phyloP scores from a whole-genome alignment of 2,797 vertebrate species.

The Heliangelus exortis region DNA sequence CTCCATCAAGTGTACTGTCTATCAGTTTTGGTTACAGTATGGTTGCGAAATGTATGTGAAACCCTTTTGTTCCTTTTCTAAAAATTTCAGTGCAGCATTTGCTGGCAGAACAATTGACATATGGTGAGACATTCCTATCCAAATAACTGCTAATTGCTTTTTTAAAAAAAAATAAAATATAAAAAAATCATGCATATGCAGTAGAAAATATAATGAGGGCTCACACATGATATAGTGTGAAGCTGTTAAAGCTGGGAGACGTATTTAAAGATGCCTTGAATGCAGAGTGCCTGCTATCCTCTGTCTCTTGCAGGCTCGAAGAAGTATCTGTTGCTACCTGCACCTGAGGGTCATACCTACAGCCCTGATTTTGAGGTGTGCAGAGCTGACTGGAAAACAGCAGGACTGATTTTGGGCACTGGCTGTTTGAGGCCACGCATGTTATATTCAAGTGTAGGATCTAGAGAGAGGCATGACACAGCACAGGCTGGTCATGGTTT shows the following conservation, averaged over 20 bases:
- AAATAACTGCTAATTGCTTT: constrained; percentile 66
- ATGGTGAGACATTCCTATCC: constrained; percentile 53
- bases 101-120: constrained; percentile 65
- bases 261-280: not conserved
- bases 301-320: not conserved
- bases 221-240: constrained; percentile 13
- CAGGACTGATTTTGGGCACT: not conserved
- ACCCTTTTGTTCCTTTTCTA: constrained; percentile 45
- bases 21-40: not conserved
- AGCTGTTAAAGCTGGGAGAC: not conserved
- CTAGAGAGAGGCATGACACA: not conserved
- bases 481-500: not conserved
- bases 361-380: not conserved
- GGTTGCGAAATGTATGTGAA: constrained; percentile 19
- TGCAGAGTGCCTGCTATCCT: not conserved
- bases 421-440: not conserved
- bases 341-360: not conserved
- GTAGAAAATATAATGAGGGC: constrained; percentile 44
- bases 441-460: not conserved
- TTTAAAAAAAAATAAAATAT: not conserved
- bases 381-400: not conserved
- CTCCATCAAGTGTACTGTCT: constrained; percentile 14
- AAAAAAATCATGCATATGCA: constrained; percentile 20
- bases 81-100: constrained; percentile 49
- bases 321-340: not conserved